Percentiles rank a stretch among this genome's conserved stretches.
These are phyloP conservation scores for Antigone vipio DNA, from an alignment of 2,113 vertebrate genomes.

Conservation along the genomic window DNA sequence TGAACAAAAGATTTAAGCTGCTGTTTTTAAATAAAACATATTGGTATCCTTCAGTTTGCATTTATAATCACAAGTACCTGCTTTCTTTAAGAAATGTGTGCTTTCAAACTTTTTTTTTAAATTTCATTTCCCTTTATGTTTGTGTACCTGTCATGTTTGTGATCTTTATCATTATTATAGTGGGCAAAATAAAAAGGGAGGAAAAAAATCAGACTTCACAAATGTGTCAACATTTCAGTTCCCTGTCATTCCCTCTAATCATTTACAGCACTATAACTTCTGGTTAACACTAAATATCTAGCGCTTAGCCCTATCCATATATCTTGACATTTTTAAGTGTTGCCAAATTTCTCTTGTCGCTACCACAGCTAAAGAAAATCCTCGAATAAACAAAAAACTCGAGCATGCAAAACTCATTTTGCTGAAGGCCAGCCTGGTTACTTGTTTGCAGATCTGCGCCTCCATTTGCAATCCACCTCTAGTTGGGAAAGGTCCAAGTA, in stretches of 20 bases:
- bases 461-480: neutral
- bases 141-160: neutral
- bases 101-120: neutral
- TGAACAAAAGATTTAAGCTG: neutral
- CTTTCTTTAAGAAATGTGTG: neutral
- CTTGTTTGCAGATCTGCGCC: neutral
- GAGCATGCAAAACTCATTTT: neutral
- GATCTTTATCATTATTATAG: neutral
- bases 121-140: neutral
- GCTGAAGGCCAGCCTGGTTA: neutral
- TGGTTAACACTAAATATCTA: neutral
- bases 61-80: neutral
- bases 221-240: neutral
- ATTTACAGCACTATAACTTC: neutral
- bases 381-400: neutral
- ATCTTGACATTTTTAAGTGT: neutral
- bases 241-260: neutral
- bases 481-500: neutral
- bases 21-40: neutral
- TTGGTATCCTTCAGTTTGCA: neutral
- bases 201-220: neutral
- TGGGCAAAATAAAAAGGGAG: neutral
- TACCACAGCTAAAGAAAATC: neutral
- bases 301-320: neutral
- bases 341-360: neutral